Conservation (phyloP, 2,797 vertebrate genomes). For the Urosaurus nigricauda region DNA sequence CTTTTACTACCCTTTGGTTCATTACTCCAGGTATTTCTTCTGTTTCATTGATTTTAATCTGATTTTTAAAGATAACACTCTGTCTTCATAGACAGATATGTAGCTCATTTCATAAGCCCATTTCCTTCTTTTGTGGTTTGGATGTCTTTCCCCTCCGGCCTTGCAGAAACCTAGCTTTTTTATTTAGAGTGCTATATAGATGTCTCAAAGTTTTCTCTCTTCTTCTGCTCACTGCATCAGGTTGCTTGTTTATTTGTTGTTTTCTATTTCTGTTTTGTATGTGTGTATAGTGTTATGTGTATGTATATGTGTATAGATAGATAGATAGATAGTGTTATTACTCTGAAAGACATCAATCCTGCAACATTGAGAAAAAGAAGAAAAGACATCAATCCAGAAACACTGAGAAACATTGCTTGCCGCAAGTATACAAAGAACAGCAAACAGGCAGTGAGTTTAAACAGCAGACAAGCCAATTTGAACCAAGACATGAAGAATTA, state of each 20-base stretch:
- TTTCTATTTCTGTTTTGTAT: neutral
- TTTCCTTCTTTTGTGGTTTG: neutral
- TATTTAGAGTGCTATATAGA: neutral
- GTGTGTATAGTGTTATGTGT: too few relatives aligned
- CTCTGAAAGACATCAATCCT: neutral
- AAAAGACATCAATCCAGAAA: neutral
- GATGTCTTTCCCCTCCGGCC: neutral
- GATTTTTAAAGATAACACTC: neutral
- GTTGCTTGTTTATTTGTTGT: neutral
- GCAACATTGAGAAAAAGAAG: neutral
- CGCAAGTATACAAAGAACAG: neutral
- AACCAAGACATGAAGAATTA: neutral
- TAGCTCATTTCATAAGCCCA: too few relatives aligned
- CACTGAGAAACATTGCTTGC: neutral
- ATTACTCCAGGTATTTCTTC: neutral
- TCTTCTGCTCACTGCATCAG: neutral
- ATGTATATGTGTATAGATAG: too few relatives aligned
- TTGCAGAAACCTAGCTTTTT: neutral
- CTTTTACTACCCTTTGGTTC: neutral
- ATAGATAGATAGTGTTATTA: too few relatives aligned
- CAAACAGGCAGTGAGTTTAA: neutral
- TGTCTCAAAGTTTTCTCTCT: neutral
- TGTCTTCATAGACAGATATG: too few relatives aligned
- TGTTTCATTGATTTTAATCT: conserved; percentile 5
- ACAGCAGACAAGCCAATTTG: neutral